A percentile compares a stretch with the other conserved stretches of the same genome.
Evolutionary conservation across 2,113 vertebrate genomes (phyloP).

Genomic region (Pteropus alecto): DNA sequence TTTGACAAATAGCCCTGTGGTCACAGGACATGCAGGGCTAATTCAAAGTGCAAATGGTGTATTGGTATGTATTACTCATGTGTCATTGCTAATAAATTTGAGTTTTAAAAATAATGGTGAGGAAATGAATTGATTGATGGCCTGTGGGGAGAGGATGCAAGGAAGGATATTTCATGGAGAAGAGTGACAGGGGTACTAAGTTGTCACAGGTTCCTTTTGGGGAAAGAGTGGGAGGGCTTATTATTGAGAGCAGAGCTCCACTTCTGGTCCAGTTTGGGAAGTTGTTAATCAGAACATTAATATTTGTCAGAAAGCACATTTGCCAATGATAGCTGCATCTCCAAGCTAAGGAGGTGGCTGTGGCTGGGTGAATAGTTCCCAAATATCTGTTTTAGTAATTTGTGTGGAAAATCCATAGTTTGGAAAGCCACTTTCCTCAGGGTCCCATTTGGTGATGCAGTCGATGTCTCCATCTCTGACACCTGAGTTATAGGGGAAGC

Average conservation of each 20-base stretch:
- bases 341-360: conserved; percentile 67
- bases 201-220: not conserved
- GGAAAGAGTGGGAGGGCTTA: not conserved
- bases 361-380: conserved; percentile 73
- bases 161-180: not conserved
- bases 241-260: not conserved
- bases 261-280: not conserved
- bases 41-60: conserved; percentile 56
- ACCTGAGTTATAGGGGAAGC: not conserved
- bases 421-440: not conserved
- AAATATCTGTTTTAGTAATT: conserved; percentile 74
- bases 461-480: not conserved
- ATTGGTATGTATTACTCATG: conserved; percentile 69
- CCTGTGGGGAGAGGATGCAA: not conserved
- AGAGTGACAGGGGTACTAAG: not conserved
- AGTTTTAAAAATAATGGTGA: conserved; percentile 72
- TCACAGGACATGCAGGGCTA: conserved; percentile 41
- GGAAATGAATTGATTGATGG: conserved; percentile 51
- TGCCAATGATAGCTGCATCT: conserved; percentile 52
- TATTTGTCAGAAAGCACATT: conserved; percentile 73
- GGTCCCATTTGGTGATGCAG: not conserved
- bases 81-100: conserved; percentile 65
- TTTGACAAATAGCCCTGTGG: conserved; percentile 54
- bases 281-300: conserved; percentile 75
- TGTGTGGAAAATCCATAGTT: conserved; percentile 33